Evolutionary conservation across 2,797 vertebrate genomes (phyloP), one percentile per base, ranked within the genome.

Genomic region (Potorous gilbertii): DNA sequence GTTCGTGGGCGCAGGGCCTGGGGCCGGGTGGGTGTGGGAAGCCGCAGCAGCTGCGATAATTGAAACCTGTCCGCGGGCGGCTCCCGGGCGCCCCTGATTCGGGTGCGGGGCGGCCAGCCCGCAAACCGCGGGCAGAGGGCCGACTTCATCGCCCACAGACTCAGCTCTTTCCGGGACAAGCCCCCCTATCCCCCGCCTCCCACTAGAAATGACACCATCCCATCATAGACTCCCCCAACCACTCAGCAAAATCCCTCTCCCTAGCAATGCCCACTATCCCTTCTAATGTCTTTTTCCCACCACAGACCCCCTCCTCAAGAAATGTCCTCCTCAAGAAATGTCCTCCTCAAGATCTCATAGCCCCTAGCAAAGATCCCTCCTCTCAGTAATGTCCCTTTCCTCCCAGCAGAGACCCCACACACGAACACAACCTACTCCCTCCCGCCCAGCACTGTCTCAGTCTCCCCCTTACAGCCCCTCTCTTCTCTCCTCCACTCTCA

Each of bases 11-110:
- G 34, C 54, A 1, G 54, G 90, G 54, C 54, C 28, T 4, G 0
- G 94, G 96, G 98, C 98, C 98, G 99, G 98, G 98, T 50, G 98
- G 99, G 99, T 99, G 99, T 98, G 98, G 98, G 99, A 99, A 98
- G 98, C 98, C 98, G 98, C 95, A 98, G 99, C 98, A 98, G 99
- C 99, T 99, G 98, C 96, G 98, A 98, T 99, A 99, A 99, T 99
- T 99, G 99, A 99, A 99, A 99, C 98, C 99, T 99, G 99, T 99
- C 99, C 40, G 74, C 74, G 21, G 99, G 99, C 99, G 99, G 99
- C 99, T 99, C 99, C 98, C 99, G 98, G 98, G 99, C 98, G 99
- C 98, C 99, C 99, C 98, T 96, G 98, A 99, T 99, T 98, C 98
- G 97, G 98, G 99, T 99, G 99, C 99, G 50, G 89, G 89, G 89